Evolutionary conservation across 2,797 vertebrate species (phyloP).

Genomic region (Zalophus californianus): DNA sequence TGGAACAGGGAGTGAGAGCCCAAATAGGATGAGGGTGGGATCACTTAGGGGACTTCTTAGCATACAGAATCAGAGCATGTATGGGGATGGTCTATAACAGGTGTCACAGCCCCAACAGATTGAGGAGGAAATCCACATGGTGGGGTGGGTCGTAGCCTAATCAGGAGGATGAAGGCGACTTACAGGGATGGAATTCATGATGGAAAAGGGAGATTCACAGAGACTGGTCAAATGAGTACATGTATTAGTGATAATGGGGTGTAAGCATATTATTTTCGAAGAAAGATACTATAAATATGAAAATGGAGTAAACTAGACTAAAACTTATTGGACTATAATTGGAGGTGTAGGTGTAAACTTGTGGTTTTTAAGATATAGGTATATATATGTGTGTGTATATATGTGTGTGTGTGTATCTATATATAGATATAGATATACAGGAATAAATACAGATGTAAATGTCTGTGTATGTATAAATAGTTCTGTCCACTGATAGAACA

Average conservation of each 20-base stretch:
- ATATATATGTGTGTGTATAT: too few relatives aligned
- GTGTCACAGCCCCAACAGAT: neutral
- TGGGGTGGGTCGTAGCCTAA: neutral
- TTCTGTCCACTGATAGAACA: neutral
- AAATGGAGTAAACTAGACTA: neutral
- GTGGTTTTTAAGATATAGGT: neutral
- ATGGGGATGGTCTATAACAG: neutral
- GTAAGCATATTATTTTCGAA: neutral
- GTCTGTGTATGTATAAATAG: neutral
- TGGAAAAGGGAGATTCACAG: neutral
- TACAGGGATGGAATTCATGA: neutral
- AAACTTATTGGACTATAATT: neutral
- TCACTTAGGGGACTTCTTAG: neutral
- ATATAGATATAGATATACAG: too few relatives aligned
- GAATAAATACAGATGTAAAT: neutral
- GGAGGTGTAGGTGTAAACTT: neutral
- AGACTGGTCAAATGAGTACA: neutral
- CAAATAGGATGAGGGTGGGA: rapidly evolving
- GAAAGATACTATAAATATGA: neutral
- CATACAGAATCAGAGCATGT: neutral
- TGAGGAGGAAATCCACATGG: neutral
- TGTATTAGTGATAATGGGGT: neutral
- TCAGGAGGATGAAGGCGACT: neutral
- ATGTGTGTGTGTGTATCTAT: too few relatives aligned
- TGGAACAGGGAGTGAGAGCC: neutral